These are phyloP conservation scores for Catocala fraxini DNA, from an alignment of 2,888 invertebrate species.

Conservation along the genomic window DNA sequence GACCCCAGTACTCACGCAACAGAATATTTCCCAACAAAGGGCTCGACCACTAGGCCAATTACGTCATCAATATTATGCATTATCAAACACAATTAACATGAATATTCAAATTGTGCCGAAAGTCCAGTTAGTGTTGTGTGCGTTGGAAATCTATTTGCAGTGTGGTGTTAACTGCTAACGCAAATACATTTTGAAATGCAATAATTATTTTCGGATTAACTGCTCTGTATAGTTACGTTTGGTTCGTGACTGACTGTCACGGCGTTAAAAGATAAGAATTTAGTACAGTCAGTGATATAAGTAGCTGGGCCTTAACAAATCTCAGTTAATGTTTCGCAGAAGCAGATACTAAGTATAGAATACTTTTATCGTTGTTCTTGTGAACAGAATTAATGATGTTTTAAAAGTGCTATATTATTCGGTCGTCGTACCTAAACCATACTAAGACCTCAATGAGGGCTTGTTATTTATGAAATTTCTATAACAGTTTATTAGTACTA, in stretches of 20 bases:
- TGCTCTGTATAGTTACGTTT: slow-evolving; percentile 12
- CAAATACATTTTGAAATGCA: slow-evolving; percentile 18
- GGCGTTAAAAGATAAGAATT: background rate
- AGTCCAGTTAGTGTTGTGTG: slow-evolving; percentile 10
- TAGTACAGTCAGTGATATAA: background rate
- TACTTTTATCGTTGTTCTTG: too few species aligned
- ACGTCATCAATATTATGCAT: background rate
- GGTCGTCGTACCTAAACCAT: too few species aligned
- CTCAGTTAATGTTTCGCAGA: background rate
- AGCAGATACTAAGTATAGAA: too few species aligned
- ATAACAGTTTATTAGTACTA: too few species aligned
- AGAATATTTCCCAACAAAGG: too few species aligned
- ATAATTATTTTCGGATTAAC: slow-evolving; percentile 13
- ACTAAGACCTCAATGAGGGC: too few species aligned
- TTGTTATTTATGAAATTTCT: too few species aligned
- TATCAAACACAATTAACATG: slow-evolving; percentile 24
- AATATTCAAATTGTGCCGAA: slow-evolving; percentile 25
- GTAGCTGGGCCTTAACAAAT: background rate
- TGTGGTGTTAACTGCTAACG: slow-evolving; percentile 30
- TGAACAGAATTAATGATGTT: too few species aligned
- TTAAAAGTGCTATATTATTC: too few species aligned
- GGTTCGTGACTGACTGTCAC: slow-evolving; percentile 37
- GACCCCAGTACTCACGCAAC: too few species aligned
- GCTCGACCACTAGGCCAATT: background rate
- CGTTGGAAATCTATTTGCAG: slow-evolving; percentile 41